Base-by-base conservation (phyloP, 2,888 invertebrate genomes). In the Beris morrisii region DNA sequence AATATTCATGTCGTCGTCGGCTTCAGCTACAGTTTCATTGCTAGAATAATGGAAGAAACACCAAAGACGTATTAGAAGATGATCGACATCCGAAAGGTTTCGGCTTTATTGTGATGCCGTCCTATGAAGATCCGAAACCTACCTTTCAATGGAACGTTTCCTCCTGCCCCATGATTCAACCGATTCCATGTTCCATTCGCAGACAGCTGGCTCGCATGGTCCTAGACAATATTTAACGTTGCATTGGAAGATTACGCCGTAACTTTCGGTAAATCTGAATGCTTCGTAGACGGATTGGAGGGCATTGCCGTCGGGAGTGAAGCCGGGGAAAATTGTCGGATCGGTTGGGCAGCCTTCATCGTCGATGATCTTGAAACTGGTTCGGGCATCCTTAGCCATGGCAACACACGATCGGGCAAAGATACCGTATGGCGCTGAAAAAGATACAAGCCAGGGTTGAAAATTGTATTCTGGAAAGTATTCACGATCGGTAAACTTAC, bases 181-280 rank as follows among this genome's bases (percentile, higher is more conserved):
- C 6, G 92, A 92, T 77, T 95, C 94, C 76, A 92, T 87, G 72
- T 93, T 94, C 89, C 92, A 93, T 83, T 93, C 93, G 78, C 94
- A 94, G 58, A 93, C 90, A 71, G 93, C 93, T 74, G 95, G 93
- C 78, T 95, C 94, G 76, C 95, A 96, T 72, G 93, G 94, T 77
- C 95, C 95, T 70, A 96, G 86, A 76, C 95, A 96, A 80, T 96
- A 96, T 78, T 95, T 95, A 74, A 96, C 95, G 81, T 96, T 96
- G 81, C 95, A 96, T 79, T 96, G 95, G 88, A 96, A 96, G 79
- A 96, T 96, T 69, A 96, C 95, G 58, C 95, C 95, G 74, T 96
- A 96, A 11, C 95, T 95, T 79, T 96, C 95, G 0, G 95, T 96
- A 79, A 96, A 96, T 77, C 95, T 86, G 85, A 96, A 96, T 0